A percentile compares a stretch with the other conserved stretches of the same genome.
phyloP scores from a whole-genome alignment of 2,113 vertebrate species.

The Corapipo altera region DNA sequence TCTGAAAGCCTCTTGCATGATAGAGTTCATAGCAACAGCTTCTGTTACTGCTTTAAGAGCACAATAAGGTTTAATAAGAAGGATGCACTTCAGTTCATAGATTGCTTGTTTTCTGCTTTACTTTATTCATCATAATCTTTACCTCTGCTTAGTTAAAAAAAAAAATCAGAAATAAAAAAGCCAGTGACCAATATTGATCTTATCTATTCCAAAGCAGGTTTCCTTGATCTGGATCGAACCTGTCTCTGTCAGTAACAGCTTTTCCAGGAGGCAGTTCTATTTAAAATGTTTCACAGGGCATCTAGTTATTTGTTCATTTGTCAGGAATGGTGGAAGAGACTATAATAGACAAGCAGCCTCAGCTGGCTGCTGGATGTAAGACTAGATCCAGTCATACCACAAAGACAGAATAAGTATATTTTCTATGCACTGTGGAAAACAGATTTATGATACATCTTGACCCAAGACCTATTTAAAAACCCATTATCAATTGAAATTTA shows the following conservation, averaged over 20 bases:
- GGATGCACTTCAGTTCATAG: slow-evolving; percentile 2
- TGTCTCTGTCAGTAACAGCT: slow-evolving; percentile 61
- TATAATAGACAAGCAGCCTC: slow-evolving; percentile 70
- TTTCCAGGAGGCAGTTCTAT: slow-evolving; percentile 68
- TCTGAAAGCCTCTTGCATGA: slow-evolving; percentile 60
- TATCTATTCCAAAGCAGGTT: slow-evolving; percentile 22
- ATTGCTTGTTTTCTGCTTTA: slow-evolving; percentile 54
- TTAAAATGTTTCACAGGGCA: slow-evolving; percentile 62
- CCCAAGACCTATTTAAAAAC: slow-evolving; percentile 71
- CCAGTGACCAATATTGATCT: slow-evolving; percentile 39
- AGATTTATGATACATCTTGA: slow-evolving; percentile 76
- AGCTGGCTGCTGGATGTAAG: slow-evolving; percentile 71
- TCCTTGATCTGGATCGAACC: slow-evolving; percentile 55
- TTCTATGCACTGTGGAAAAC: slow-evolving; percentile 64
- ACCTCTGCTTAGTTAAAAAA: background rate
- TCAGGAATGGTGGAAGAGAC: slow-evolving; percentile 63
- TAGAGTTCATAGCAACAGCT: slow-evolving; percentile 30
- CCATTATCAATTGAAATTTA: slow-evolving; percentile 73
- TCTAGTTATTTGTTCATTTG: slow-evolving; percentile 71
- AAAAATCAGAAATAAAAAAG: background rate
- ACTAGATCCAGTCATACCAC: slow-evolving; percentile 54
- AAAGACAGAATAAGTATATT: slow-evolving; percentile 44
- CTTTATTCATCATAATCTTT: slow-evolving; percentile 45
- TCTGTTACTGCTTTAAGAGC: slow-evolving; percentile 23
- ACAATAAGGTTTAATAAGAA: slow-evolving; percentile 34